phyloP scores from a whole-genome alignment of 30 jellyfish, hydroid and myxozoan species.

The Cassiopea xamachana region DNA sequence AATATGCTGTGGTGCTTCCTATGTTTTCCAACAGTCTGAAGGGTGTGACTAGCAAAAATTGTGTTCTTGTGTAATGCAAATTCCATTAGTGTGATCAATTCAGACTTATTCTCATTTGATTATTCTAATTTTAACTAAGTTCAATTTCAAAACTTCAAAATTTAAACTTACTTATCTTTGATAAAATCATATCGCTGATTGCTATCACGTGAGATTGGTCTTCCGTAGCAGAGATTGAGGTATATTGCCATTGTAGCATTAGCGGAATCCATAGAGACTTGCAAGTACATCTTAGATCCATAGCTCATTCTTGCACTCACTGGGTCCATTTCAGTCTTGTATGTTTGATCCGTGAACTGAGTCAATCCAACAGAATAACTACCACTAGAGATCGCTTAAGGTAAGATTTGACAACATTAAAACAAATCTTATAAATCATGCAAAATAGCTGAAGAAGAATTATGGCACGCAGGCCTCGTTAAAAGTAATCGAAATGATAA shows the following conservation, averaged over 20 bases:
- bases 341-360: slow-evolving; percentile 58
- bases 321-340: slow-evolving; percentile 38
- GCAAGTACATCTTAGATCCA: slow-evolving; percentile 74
- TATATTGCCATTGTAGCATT: slow-evolving; percentile 58
- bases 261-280: slow-evolving; percentile 72
- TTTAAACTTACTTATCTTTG: slow-evolving; percentile 73
- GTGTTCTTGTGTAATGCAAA: neutral
- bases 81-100: no score
- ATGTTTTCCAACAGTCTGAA: no score
- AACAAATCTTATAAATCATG: neutral
- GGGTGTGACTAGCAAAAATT: neutral
- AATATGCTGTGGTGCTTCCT: no score
- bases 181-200: slow-evolving; percentile 74
- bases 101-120: no score
- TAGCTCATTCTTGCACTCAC: slow-evolving; percentile 49
- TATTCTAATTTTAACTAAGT: no score
- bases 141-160: no score
- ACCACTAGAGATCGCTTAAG: slow-evolving; percentile 64
- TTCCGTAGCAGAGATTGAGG: slow-evolving; percentile 79
- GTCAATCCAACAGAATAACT: slow-evolving; percentile 60
- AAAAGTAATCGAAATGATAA: no score
- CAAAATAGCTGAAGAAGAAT: neutral
- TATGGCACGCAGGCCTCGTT: neutral
- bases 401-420: neutral
- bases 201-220: slow-evolving; percentile 54